A percentile compares a stretch with the other conserved stretches of the same genome.
Conservation (phyloP, 2,113 vertebrate species). For the Pagrus major region DNA sequence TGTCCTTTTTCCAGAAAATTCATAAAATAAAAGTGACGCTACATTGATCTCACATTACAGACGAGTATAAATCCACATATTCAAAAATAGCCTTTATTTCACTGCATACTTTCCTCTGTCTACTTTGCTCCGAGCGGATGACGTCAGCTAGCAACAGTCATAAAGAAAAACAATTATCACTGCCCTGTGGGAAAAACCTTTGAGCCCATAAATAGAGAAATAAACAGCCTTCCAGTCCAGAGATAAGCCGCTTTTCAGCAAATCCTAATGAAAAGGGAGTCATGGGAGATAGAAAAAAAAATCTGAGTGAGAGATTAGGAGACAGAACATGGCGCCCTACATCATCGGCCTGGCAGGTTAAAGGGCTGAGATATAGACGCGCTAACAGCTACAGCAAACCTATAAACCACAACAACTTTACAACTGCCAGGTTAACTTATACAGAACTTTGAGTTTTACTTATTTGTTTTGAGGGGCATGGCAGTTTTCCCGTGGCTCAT, state of each 20-base stretch:
- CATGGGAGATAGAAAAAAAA: conserved; percentile 30
- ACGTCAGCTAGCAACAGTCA: not conserved
- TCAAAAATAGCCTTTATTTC: not conserved
- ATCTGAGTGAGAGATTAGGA: conserved; percentile 47
- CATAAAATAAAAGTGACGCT: not conserved
- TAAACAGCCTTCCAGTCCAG: conserved; percentile 43
- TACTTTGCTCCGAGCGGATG: not conserved
- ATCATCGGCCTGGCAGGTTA: conserved; percentile 27
- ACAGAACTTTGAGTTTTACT: not conserved
- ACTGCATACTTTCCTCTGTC: not conserved
- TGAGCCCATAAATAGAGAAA: conserved; percentile 56
- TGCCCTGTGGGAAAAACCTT: conserved; percentile 33
- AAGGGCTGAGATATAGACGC: conserved; percentile 7
- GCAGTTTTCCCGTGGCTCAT: not conserved
- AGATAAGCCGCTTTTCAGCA: conserved; percentile 77
- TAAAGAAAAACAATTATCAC: not conserved
- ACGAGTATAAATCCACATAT: not conserved
- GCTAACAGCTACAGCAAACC: not conserved
- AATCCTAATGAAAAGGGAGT: conserved; percentile 69
- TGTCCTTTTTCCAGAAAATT: not conserved
- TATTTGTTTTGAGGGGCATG: not conserved
- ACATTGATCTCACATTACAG: not conserved
- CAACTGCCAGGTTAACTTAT: not conserved
- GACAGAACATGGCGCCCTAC: conserved; percentile 47
- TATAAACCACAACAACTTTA: conserved; percentile 1